A percentile compares a stretch with the other conserved stretches of the same genome.
phyloP scores from a whole-genome alignment of 2,797 vertebrate genomes.

The Avahi laniger region DNA sequence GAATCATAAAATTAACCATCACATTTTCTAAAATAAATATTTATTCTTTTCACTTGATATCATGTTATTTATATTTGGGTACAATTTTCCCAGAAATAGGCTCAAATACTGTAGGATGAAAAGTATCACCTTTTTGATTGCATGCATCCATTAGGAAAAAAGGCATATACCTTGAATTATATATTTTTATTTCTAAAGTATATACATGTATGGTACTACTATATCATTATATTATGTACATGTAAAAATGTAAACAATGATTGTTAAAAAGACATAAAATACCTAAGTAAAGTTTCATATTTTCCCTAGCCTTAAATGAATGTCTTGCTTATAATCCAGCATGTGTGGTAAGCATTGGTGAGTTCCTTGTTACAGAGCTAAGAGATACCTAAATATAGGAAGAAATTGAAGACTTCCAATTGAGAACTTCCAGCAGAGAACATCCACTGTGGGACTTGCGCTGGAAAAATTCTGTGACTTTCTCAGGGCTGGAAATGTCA shows the following conservation, averaged over 20 bases:
- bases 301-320: neutral
- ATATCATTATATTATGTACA: neutral
- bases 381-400: neutral
- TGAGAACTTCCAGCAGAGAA: neutral
- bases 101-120: neutral
- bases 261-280: neutral
- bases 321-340: neutral
- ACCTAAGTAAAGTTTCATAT: neutral
- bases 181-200: neutral
- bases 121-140: neutral
- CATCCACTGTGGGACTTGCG: neutral
- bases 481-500: neutral
- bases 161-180: neutral
- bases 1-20: neutral
- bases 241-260: neutral
- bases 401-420: neutral
- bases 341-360: no score
- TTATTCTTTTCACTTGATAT: neutral
- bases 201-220: neutral
- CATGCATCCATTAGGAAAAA: neutral
- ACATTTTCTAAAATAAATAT: neutral
- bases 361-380: neutral
- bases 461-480: neutral
- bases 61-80: neutral
- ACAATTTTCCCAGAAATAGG: neutral